Conservation (phyloP, 2,113 vertebrate genomes). For the Tachycineta bicolor region DNA sequence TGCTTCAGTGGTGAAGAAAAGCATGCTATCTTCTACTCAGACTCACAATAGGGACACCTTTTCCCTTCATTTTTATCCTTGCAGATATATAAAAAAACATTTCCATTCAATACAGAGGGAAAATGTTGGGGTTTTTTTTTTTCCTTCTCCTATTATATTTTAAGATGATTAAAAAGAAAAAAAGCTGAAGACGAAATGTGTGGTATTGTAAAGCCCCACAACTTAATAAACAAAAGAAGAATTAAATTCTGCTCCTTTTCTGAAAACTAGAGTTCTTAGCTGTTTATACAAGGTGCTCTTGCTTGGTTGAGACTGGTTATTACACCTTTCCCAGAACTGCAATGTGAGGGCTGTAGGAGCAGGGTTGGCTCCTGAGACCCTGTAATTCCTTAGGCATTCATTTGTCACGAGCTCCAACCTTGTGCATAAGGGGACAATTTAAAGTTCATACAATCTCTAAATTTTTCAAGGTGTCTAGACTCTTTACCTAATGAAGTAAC, state of each 20-base stretch:
- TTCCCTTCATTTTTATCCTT: background rate
- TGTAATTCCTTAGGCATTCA: background rate
- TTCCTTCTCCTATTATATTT: background rate
- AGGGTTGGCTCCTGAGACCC: background rate
- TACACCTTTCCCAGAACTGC: background rate
- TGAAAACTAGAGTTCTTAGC: background rate
- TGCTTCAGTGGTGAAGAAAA: background rate
- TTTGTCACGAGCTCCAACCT: background rate
- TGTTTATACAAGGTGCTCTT: background rate
- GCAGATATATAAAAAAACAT: background rate
- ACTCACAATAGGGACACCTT: background rate
- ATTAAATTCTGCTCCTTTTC: background rate
- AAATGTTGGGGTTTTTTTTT: background rate
- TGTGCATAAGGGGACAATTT: background rate
- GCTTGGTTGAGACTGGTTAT: background rate
- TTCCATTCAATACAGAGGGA: background rate
- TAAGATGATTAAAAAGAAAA: background rate
- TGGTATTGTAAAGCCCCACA: background rate
- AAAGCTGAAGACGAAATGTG: background rate
- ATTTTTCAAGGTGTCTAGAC: background rate
- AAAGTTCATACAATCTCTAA: background rate
- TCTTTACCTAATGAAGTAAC: background rate
- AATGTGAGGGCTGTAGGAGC: background rate
- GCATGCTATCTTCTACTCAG: background rate
- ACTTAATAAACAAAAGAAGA: background rate